phyloP scores from a whole-genome alignment of 1,140 invertebrate genomes.

The Bicyclus anynana region DNA sequence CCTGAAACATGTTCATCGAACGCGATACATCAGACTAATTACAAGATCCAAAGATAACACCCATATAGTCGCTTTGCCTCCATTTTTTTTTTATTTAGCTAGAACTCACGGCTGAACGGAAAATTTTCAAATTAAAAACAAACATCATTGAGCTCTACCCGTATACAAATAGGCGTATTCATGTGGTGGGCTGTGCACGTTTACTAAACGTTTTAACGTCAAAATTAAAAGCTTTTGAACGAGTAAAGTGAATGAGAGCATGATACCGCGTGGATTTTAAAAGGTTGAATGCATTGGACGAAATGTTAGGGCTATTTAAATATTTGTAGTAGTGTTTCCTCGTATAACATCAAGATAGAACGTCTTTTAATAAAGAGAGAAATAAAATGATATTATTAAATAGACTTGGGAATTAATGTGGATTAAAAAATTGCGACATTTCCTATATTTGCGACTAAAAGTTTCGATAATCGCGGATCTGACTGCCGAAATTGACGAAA shows the following conservation, averaged over 20 bases:
- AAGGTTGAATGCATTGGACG: conserved; percentile 16
- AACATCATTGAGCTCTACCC: neutral
- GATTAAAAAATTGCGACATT: too few relatives aligned
- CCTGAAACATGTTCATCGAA: too few relatives aligned
- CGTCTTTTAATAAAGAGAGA: too few relatives aligned
- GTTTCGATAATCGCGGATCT: too few relatives aligned
- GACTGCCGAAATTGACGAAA: too few relatives aligned
- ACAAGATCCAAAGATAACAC: neutral
- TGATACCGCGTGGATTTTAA: conserved; percentile 20
- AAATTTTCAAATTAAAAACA: neutral
- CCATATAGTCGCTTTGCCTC: neutral
- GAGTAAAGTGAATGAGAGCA: conserved; percentile 11
- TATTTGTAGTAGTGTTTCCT: too few relatives aligned
- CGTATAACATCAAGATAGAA: too few relatives aligned
- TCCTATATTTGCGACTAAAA: too few relatives aligned
- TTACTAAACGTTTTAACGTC: conserved; percentile 15
- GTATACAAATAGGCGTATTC: neutral
- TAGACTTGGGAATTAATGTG: too few relatives aligned
- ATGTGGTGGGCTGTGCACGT: neutral
- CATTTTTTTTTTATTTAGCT: neutral
- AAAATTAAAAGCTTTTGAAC: conserved; percentile 13
- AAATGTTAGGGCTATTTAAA: conserved; percentile 14
- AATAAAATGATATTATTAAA: too few relatives aligned
- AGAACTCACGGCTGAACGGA: neutral
- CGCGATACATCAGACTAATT: too few relatives aligned